phyloP scores from a whole-genome alignment of 1,140 invertebrate genomes.

The Drosophila orena region DNA sequence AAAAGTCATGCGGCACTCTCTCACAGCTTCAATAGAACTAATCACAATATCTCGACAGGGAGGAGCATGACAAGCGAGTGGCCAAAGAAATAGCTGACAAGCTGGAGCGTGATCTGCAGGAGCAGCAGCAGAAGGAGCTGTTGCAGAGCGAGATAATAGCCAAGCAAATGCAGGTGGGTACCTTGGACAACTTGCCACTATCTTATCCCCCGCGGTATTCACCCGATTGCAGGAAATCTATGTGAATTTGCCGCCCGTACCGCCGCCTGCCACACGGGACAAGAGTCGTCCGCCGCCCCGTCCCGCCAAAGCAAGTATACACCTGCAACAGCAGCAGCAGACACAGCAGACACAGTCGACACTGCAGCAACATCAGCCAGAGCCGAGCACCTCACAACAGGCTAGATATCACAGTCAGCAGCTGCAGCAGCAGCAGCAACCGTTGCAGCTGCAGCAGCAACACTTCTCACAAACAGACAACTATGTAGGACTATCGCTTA shows the following conservation, averaged over 20 bases:
- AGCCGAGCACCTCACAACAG: conserved; percentile 75
- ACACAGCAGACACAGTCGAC: conserved; percentile 7
- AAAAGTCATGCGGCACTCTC: conserved; percentile 6
- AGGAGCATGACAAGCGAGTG: conserved; percentile 89
- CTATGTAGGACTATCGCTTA: conserved; percentile 80
- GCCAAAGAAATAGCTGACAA: conserved; percentile 88
- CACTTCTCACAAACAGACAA: conserved; percentile 82
- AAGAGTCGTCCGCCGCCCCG: conserved; percentile 71
- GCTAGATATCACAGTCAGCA: conserved; percentile 69
- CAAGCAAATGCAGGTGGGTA: conserved; percentile 84
- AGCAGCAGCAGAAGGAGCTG: conserved; percentile 85
- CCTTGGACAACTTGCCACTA: not conserved
- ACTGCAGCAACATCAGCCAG: conserved; percentile 45
- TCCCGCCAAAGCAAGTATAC: conserved; percentile 83
- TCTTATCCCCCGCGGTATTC: not conserved
- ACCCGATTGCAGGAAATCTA: conserved; percentile 74
- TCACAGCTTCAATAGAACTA: conserved; percentile 18
- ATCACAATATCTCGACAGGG: conserved; percentile 85
- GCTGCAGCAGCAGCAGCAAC: conserved; percentile 60
- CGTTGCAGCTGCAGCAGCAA: conserved; percentile 63
- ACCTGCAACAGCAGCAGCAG: conserved; percentile 54
- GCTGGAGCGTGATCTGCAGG: conserved; percentile 87
- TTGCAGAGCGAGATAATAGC: conserved; percentile 86
- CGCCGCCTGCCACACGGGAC: conserved; percentile 70
- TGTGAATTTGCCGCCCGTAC: conserved; percentile 80